phyloP scores from a whole-genome alignment of 2,113 vertebrate genomes.

The Paramisgurnus dabryanus region DNA sequence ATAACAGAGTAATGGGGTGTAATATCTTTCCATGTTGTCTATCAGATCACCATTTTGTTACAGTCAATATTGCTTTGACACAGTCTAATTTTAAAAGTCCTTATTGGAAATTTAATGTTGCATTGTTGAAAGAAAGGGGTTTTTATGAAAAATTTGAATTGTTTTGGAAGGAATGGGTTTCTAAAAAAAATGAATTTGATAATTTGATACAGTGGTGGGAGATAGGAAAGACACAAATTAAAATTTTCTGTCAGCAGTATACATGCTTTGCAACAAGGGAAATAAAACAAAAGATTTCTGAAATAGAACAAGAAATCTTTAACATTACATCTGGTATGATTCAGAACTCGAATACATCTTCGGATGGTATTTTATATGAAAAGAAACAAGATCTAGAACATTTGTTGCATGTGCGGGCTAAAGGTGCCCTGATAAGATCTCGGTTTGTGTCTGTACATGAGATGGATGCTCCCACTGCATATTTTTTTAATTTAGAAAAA shows the following conservation, averaged over 20 bases:
- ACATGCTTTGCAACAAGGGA: neutral
- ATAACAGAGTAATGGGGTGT: neutral
- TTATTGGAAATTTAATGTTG: neutral
- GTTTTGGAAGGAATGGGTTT: constrained; percentile 6
- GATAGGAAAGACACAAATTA: neutral
- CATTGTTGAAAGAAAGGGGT: neutral
- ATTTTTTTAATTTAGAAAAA: neutral
- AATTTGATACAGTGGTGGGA: constrained; percentile 2
- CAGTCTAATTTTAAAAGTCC: neutral
- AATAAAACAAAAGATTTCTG: neutral
- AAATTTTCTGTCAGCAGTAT: constrained; percentile 8
- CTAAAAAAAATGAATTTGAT: neutral
- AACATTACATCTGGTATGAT: neutral
- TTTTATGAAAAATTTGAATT: neutral
- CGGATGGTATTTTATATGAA: neutral
- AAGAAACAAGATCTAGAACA: neutral
- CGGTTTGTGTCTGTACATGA: neutral
- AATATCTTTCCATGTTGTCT: neutral
- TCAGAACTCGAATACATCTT: neutral
- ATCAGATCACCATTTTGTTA: constrained; percentile 1
- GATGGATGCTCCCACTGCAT: neutral
- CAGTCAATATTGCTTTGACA: neutral
- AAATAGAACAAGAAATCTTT: neutral
- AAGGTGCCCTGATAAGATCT: too few species aligned
- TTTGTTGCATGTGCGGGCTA: neutral